Base-by-base conservation (phyloP, 2,113 vertebrate genomes). In the Oryzias javanicus region DNA sequence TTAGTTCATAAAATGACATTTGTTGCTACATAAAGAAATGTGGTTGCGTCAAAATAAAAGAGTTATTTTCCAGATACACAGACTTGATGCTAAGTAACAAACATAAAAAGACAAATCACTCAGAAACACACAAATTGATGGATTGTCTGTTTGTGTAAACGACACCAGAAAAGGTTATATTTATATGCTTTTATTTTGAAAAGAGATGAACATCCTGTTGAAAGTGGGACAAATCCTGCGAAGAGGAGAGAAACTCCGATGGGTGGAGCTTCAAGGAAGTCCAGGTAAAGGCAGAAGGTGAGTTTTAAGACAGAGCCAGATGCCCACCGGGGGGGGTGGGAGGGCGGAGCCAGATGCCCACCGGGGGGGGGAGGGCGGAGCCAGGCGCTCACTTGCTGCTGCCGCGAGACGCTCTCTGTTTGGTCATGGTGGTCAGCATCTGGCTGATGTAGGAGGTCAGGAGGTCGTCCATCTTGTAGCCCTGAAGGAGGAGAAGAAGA, bases 391-490 rank as follows among this genome's bases (percentile, higher is more conserved):
- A 98, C 90, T 96, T 95, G 88, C 87, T 91, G 86, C 87, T 91
- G 27, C 89, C 90, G 47, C 93, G 93, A 14, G 92, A 83, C 2
- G 86, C 91, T 52, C 96, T 86, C 85, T 96, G 95, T 82, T 94
- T 97, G 83, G 92, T 98, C 96, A 98, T 96, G n/a, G 94, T 93
- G 1, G 96, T 96, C 67, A 98, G 77, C 96, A 98, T 98, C 93
- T 98, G 97, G 87, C 96, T 99, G 87, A 99, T 99, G 88, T 97
- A 98, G 0, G 96, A 98, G n/a, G 97, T 98, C 83, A 97, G 68
- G 55, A 98, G 94, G 81, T 98, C 97, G 18, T 99, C 97, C 97
- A 98, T 98, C 88, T 99, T 99, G 91, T 98, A 99, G 55, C 97
- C 97, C 97, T 98, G 89, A 42, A 41, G 44, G 17, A 15, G 17